Percentiles rank a stretch among this genome's conserved stretches.
These are phyloP conservation scores for Drosophila tanythrix DNA, from an alignment of 2,888 invertebrate species.

Conservation along the genomic window DNA sequence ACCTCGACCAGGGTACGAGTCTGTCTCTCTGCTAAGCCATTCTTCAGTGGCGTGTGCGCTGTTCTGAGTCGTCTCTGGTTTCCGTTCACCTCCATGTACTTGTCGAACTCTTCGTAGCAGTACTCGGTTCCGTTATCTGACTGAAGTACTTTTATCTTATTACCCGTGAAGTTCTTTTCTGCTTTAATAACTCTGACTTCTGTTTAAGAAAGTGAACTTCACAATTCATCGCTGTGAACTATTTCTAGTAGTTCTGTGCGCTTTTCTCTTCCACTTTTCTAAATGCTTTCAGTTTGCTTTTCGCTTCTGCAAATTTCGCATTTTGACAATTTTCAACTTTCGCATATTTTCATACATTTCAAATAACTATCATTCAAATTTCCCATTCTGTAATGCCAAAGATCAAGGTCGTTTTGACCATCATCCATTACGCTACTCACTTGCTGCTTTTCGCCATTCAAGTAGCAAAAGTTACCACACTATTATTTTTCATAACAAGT, in stretches of 20 bases:
- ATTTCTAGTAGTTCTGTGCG: not conserved
- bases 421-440: no score
- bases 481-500: not conserved
- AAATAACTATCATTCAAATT: slow-evolving; percentile 3
- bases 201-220: not conserved
- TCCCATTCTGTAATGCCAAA: slow-evolving; percentile 9
- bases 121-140: not conserved
- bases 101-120: not conserved
- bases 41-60: not conserved
- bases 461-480: not conserved
- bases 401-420: not conserved
- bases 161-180: not conserved
- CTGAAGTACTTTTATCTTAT: not conserved
- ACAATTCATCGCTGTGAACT: not conserved
- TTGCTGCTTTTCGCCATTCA: not conserved
- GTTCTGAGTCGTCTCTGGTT: not conserved
- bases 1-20: not conserved
- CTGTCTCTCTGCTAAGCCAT: not conserved
- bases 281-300: not conserved
- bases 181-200: not conserved
- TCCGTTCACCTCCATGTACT: not conserved
- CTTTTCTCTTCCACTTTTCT: not conserved
- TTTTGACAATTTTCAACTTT: not conserved
- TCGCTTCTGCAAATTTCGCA: not conserved
- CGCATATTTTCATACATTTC: not conserved